Percentiles rank a stretch among this genome's conserved stretches.
Conservation (phyloP, 2,113 vertebrate species). For the Corydoras maculifer region DNA sequence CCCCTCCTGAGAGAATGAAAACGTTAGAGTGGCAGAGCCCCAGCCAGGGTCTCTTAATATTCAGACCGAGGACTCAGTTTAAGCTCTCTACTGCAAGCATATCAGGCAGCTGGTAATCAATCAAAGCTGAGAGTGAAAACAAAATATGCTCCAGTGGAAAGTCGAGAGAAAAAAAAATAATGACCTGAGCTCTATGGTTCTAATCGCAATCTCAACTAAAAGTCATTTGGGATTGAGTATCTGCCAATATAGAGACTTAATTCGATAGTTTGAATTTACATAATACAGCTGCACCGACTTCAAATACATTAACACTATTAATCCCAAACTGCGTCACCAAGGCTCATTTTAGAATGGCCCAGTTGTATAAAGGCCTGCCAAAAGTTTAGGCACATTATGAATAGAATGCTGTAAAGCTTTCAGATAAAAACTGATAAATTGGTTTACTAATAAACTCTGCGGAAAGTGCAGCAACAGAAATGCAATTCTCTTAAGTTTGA, state of each 20-base stretch:
- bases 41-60: constrained; percentile 34
- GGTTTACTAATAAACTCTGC: too few species aligned
- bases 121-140: constrained; percentile 36
- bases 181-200: constrained; percentile 12
- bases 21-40: constrained; percentile 31
- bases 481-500: too few species aligned
- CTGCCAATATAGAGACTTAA: not conserved
- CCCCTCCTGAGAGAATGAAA: constrained; percentile 40
- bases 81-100: constrained; percentile 30
- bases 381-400: not conserved
- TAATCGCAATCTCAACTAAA: not conserved
- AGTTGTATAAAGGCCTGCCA: not conserved
- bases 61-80: constrained; percentile 26
- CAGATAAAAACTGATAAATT: too few species aligned
- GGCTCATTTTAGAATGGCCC: not conserved
- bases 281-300: not conserved
- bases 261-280: not conserved
- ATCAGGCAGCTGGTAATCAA: constrained; percentile 40
- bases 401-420: too few species aligned
- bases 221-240: not conserved
- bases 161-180: constrained; percentile 25
- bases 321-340: not conserved
- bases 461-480: too few species aligned
- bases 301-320: not conserved
- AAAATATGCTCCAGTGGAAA: constrained; percentile 30